Conservation (phyloP, 2,888 invertebrate species). For the Laothoe populi region DNA sequence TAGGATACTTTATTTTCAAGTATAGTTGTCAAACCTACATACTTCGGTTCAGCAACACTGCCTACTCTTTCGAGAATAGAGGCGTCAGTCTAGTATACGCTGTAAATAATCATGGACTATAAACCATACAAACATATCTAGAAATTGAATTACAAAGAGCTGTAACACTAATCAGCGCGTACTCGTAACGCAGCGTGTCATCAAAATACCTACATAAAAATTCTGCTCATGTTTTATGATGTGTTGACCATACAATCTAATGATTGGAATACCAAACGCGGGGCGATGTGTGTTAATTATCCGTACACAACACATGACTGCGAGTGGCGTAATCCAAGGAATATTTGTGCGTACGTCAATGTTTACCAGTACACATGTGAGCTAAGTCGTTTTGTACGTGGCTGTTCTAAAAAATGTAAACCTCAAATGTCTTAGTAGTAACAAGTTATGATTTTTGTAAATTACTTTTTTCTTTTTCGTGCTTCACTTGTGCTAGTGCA, state of each 20-base stretch:
- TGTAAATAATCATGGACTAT: too few relatives aligned
- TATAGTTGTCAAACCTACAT: too few relatives aligned
- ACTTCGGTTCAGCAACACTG: too few relatives aligned
- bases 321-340: slow-evolving; percentile 38
- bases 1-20: too few relatives aligned
- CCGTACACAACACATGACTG: slow-evolving; percentile 39
- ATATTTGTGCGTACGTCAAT: slow-evolving; percentile 32
- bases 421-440: too few relatives aligned
- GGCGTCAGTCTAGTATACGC: too few relatives aligned
- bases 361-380: slow-evolving; percentile 12
- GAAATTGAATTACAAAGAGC: not conserved
- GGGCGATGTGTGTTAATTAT: slow-evolving; percentile 47
- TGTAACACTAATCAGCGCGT: not conserved
- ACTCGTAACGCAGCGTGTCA: not conserved
- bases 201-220: slow-evolving; percentile 35
- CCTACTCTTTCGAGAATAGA: too few relatives aligned
- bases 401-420: too few relatives aligned
- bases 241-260: slow-evolving; percentile 48
- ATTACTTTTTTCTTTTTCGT: too few relatives aligned
- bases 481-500: too few relatives aligned
- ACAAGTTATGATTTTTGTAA: too few relatives aligned
- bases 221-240: slow-evolving; percentile 48
- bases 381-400: too few relatives aligned
- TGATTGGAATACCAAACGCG: slow-evolving; percentile 60
- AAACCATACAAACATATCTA: not conserved